Conservation (phyloP, 1,140 invertebrate species). For the Carcinoscorpius rotundicauda region DNA sequence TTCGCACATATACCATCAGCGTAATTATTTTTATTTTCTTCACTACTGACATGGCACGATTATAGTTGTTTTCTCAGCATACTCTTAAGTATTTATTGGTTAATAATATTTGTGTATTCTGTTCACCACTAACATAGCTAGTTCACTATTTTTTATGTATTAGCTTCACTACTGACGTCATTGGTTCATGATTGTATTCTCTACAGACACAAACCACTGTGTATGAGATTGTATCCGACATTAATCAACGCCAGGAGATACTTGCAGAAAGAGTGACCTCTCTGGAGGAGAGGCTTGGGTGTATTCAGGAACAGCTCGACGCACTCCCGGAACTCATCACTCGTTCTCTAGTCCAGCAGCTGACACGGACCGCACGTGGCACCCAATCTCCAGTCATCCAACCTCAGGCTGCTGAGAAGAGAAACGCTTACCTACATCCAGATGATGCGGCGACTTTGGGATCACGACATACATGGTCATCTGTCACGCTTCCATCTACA, state of each 20-base stretch:
- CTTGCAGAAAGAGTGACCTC: slow-evolving; percentile 71
- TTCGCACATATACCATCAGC: too few relatives aligned
- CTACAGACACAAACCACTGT: slow-evolving; percentile 90
- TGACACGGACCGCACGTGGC: neutral
- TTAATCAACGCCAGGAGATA: slow-evolving; percentile 76
- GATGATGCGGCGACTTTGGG: slow-evolving; percentile 24
- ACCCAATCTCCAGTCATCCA: slow-evolving; percentile 11
- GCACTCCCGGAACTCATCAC: slow-evolving; percentile 66
- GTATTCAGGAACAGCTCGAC: slow-evolving; percentile 63
- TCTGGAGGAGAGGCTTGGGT: slow-evolving; percentile 70
- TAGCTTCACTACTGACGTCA: too few relatives aligned
- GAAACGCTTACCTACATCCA: slow-evolving; percentile 23
- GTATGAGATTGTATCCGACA: slow-evolving; percentile 89
- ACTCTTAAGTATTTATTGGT: too few relatives aligned
- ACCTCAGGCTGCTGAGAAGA: neutral
- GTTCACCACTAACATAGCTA: too few relatives aligned
- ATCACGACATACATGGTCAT: slow-evolving; percentile 21
- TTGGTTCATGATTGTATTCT: neutral
- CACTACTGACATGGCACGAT: neutral
- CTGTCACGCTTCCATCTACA: slow-evolving; percentile 14
- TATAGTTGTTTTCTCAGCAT: neutral
- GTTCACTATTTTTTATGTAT: too few relatives aligned
- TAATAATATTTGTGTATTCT: too few relatives aligned
- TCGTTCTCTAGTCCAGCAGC: slow-evolving; percentile 27
- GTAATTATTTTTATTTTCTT: too few relatives aligned